These are phyloP conservation scores for Papilio helenus DNA, from an alignment of 1,140 invertebrate species.

Conservation along the genomic window DNA sequence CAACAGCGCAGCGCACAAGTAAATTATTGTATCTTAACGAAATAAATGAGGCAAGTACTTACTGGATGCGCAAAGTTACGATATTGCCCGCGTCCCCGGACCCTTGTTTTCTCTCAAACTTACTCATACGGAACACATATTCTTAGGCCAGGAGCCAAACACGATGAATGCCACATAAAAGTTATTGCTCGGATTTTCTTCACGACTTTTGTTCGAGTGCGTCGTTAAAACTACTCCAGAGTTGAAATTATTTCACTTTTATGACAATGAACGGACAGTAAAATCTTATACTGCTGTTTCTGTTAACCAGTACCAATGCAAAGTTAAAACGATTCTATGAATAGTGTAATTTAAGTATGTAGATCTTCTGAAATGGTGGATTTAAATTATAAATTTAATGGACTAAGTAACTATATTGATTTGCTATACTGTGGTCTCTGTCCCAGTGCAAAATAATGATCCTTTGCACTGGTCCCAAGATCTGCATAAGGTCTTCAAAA, in stretches of 20 bases:
- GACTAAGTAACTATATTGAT: background rate
- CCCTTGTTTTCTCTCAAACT: conserved; percentile 45
- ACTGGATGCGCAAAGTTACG: conserved; percentile 42
- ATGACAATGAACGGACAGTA: conserved; percentile 20
- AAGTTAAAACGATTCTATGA: background rate
- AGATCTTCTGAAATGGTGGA: background rate
- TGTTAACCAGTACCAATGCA: background rate
- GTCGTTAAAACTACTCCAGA: conserved; percentile 17
- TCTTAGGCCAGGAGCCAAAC: conserved; percentile 45
- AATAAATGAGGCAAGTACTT: conserved; percentile 53
- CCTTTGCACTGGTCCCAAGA: background rate
- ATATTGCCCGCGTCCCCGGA: conserved; percentile 41
- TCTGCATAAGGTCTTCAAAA: background rate
- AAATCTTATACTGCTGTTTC: conserved; percentile 11
- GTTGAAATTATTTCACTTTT: conserved; percentile 24
- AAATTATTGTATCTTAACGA: conserved; percentile 58
- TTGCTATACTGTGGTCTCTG: background rate
- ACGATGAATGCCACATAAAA: conserved; percentile 14
- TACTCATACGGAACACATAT: conserved; percentile 43
- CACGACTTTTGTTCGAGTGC: conserved; percentile 24
- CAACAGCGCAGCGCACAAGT: background rate
- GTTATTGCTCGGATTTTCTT: conserved; percentile 24
- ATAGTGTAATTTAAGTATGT: background rate
- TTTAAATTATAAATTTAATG: background rate
- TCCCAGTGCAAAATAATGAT: background rate